A percentile compares a stretch with the other conserved stretches of the same genome.
phyloP scores from a whole-genome alignment of 2,113 vertebrate genomes.

The Lutjanus erythropterus region DNA sequence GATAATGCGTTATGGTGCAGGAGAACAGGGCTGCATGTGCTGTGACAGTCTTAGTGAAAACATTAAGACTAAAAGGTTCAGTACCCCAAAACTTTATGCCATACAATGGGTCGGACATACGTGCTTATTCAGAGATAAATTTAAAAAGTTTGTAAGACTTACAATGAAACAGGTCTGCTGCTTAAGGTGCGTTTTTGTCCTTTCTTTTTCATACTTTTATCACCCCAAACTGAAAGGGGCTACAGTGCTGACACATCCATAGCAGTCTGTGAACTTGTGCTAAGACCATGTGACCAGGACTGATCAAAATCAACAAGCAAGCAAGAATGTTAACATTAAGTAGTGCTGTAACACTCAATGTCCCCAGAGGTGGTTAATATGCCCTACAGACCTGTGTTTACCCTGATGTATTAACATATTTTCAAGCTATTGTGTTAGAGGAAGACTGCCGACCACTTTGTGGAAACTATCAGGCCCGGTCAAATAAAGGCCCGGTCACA shows the following conservation, averaged over 20 bases:
- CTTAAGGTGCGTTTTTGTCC: neutral
- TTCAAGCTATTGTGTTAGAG: neutral
- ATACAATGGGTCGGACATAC: neutral
- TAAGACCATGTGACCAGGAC: conserved; percentile 30
- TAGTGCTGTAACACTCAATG: neutral
- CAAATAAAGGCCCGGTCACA: neutral
- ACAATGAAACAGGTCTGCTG: neutral
- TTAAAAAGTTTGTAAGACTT: neutral
- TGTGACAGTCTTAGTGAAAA: neutral
- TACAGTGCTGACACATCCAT: conserved; percentile 6
- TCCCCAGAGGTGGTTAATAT: neutral
- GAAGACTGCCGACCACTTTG: neutral
- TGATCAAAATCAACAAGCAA: no score
- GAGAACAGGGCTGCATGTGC: neutral
- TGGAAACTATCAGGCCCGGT: neutral
- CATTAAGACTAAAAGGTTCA: neutral
- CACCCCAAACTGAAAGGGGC: neutral
- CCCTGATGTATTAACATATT: conserved; percentile 1
- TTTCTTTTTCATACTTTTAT: neutral
- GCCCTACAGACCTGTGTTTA: neutral
- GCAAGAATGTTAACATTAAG: conserved; percentile 15
- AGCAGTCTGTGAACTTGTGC: conserved; percentile 7
- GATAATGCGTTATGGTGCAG: conserved; percentile 14
- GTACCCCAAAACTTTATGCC: neutral
- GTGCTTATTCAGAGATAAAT: conserved; percentile 1